These are phyloP conservation scores for Phyllotreta cruciferae DNA, from an alignment of 2,888 invertebrate genomes.

Conservation along the genomic window DNA sequence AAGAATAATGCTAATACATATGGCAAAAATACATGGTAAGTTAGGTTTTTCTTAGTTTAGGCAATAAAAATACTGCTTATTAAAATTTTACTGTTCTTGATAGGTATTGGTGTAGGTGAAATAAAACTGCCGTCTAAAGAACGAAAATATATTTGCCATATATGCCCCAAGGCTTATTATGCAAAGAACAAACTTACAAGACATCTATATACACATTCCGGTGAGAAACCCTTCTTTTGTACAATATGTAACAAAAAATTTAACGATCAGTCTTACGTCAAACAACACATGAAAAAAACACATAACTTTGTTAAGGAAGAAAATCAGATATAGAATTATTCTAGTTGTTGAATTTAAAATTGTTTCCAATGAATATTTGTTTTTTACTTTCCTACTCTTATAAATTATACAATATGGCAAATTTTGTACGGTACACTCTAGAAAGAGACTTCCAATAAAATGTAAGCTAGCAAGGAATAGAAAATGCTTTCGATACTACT, in stretches of 20 bases:
- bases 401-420: too few relatives aligned
- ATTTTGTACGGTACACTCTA: too few relatives aligned
- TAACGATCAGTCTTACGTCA: slow-evolving; percentile 52
- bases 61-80: neutral
- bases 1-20: slow-evolving; percentile 47
- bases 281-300: slow-evolving; percentile 46
- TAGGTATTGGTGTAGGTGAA: slow-evolving; percentile 48
- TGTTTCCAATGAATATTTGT: too few relatives aligned
- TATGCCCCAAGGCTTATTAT: slow-evolving; percentile 57
- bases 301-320: slow-evolving; percentile 7
- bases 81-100: too few relatives aligned
- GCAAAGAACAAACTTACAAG: slow-evolving; percentile 51
- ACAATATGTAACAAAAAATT: slow-evolving; percentile 49
- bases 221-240: slow-evolving; percentile 50
- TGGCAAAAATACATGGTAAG: slow-evolving; percentile 49
- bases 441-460: too few relatives aligned
- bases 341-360: slow-evolving; percentile 3
- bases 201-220: slow-evolving; percentile 50
- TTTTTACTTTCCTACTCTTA: neutral
- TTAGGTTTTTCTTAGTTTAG: neutral
- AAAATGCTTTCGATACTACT: too few relatives aligned
- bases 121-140: slow-evolving; percentile 53
- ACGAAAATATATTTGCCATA: slow-evolving; percentile 51
- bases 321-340: slow-evolving; percentile 6
- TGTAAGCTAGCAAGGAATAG: too few relatives aligned